phyloP scores from a whole-genome alignment of 2,797 vertebrate species.

The Echeneis naucrates region DNA sequence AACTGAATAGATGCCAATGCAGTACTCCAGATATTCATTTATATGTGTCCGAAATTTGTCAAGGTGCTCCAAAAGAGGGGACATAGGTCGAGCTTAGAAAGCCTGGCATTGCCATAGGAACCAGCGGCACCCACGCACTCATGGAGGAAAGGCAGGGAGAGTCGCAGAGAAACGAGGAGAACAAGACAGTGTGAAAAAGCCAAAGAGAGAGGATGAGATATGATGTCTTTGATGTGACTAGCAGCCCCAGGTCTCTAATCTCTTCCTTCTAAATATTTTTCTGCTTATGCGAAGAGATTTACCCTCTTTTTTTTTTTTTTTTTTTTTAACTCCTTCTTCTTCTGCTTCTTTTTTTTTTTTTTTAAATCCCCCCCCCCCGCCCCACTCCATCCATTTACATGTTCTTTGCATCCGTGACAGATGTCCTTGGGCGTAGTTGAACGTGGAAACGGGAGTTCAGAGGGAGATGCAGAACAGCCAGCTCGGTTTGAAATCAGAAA shows the following conservation, averaged over 20 bases:
- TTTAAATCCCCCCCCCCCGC: slow-evolving; percentile 21
- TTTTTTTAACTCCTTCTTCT: slow-evolving; percentile 64
- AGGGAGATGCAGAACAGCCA: slow-evolving; percentile 20
- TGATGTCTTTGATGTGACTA: slow-evolving; percentile 75
- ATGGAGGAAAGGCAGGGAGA: slow-evolving; percentile 56
- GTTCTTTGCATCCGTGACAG: slow-evolving; percentile 59
- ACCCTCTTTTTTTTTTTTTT: slow-evolving; percentile 30
- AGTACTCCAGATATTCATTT: slow-evolving; percentile 26
- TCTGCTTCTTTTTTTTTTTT: slow-evolving; percentile 58
- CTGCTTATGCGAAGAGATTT: slow-evolving; percentile 64
- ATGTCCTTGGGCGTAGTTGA: slow-evolving; percentile 60
- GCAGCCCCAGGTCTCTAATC: slow-evolving; percentile 72
- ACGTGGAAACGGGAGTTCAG: slow-evolving; percentile 44
- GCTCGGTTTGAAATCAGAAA: slow-evolving; percentile 32
- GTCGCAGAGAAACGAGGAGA: slow-evolving; percentile 43
- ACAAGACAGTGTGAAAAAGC: slow-evolving; percentile 36
- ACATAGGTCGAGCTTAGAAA: slow-evolving; percentile 67
- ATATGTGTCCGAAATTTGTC: slow-evolving; percentile 57
- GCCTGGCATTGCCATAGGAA: slow-evolving; percentile 79
- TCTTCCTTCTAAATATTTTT: slow-evolving; percentile 71
- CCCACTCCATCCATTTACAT: too few species aligned
- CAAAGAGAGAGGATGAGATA: slow-evolving; percentile 29
- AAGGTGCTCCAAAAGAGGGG: slow-evolving; percentile 51
- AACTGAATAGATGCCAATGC: slow-evolving; percentile 44
- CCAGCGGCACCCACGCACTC: slow-evolving; percentile 70